These are phyloP conservation scores for Drosophila neoperkinsi DNA, from an alignment of 2,888 invertebrate genomes.

Conservation along the genomic window DNA sequence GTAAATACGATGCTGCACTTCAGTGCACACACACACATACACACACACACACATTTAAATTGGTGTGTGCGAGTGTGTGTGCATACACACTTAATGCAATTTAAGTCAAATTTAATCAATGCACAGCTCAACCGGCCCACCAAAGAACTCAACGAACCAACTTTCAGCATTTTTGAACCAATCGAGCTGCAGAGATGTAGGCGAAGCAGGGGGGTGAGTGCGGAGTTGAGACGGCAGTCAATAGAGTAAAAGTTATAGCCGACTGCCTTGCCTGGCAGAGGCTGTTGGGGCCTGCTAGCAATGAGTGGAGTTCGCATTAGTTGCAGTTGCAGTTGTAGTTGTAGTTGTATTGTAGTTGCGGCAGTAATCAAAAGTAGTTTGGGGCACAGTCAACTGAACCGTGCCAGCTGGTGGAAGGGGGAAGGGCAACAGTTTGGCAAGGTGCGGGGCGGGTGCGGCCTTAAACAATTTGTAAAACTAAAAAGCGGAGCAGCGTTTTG, in stretches of 20 bases:
- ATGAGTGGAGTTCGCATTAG: constrained; percentile 62
- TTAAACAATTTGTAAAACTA: constrained; percentile 61
- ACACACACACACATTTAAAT: not conserved
- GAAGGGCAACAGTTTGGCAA: not conserved
- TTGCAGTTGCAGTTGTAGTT: constrained; percentile 30
- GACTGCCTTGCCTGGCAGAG: constrained; percentile 53
- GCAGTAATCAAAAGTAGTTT: constrained; percentile 79
- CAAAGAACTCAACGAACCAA: constrained; percentile 47
- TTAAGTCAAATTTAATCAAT: constrained; percentile 79
- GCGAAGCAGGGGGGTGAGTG: not conserved
- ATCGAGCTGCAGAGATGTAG: constrained; percentile 56
- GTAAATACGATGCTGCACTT: constrained; percentile 36
- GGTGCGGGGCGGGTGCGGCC: not conserved
- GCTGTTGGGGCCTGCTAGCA: constrained; percentile 35
- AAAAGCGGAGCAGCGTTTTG: constrained; percentile 50
- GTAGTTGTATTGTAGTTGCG: constrained; percentile 55
- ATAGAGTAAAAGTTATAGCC: constrained; percentile 79
- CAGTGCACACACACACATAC: constrained; percentile 5
- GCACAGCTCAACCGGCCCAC: constrained; percentile 64
- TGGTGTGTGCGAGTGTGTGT: constrained; percentile 15
- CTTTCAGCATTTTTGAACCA: constrained; percentile 64
- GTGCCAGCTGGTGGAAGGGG: not conserved
- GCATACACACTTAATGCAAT: constrained; percentile 68
- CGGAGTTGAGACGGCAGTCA: constrained; percentile 48
- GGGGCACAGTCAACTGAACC: constrained; percentile 40